A percentile compares a stretch with the other conserved stretches of the same genome.
phyloP scores from a whole-genome alignment of 2,113 vertebrate genomes.

The Scartelaos histophorus region DNA sequence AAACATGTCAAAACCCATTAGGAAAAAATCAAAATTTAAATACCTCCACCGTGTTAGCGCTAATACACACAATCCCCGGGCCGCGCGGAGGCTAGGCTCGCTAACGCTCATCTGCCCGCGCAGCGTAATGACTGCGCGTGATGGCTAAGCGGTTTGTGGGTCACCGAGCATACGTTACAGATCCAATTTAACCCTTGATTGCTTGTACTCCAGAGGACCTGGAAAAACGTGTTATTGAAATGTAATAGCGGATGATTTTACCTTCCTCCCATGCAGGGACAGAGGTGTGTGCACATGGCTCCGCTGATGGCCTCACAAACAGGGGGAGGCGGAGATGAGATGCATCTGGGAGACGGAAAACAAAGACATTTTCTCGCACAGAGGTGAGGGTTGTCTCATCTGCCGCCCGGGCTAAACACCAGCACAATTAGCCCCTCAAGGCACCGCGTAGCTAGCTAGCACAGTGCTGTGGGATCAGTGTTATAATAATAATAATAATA shows the following conservation, averaged over 20 bases:
- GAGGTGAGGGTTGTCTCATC: conserved; percentile 71
- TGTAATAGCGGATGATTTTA: conserved; percentile 84
- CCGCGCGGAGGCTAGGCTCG: conserved; percentile 86
- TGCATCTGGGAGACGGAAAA: conserved; percentile 61
- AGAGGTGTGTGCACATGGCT: conserved; percentile 77
- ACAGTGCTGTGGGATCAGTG: conserved; percentile 64
- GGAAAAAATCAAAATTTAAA: conserved; percentile 99
- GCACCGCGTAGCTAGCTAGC: conserved; percentile 69
- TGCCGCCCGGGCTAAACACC: conserved; percentile 80
- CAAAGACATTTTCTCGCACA: conserved; percentile 78
- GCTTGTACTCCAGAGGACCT: conserved; percentile 88
- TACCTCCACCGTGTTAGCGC: conserved; percentile 95
- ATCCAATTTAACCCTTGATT: conserved; percentile 99
- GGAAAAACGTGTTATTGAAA: conserved; percentile 87
- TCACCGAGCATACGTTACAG: conserved; percentile 96
- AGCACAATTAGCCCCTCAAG: conserved; percentile 80
- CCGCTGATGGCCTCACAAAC: conserved; percentile 60
- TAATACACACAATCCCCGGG: conserved; percentile 89
- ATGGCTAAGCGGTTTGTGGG: conserved; percentile 95
- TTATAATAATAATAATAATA: conserved; percentile 43
- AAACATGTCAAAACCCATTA: conserved; percentile 99
- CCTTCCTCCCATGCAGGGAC: conserved; percentile 76
- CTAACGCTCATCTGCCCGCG: conserved; percentile 95
- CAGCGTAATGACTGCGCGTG: conserved; percentile 98
- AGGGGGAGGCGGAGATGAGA: conserved; percentile 59